Conservation (phyloP, 2,113 vertebrate species). For the Cygnus atratus region DNA sequence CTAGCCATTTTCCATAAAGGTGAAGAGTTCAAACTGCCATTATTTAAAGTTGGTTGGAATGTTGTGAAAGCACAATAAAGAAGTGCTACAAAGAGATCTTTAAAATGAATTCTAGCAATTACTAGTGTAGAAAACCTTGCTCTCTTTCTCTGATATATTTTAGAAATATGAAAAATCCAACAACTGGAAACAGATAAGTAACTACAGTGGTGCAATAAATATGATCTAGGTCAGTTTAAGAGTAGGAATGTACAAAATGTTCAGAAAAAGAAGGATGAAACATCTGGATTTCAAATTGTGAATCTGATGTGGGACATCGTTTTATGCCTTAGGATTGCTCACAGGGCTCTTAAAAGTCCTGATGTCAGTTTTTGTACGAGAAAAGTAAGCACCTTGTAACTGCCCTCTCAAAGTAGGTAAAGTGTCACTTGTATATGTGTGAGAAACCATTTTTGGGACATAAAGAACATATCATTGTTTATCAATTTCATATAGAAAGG, state of each 20-base stretch:
- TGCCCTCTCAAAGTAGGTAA: not conserved
- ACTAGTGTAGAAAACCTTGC: not conserved
- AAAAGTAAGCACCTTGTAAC: not conserved
- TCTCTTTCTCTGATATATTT: not conserved
- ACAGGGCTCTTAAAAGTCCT: not conserved
- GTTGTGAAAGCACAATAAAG: not conserved
- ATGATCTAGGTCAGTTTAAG: not conserved
- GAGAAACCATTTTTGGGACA: not conserved
- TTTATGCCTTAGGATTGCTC: not conserved
- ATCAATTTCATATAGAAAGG: not conserved
- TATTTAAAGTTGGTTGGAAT: not conserved
- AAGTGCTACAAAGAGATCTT: not conserved
- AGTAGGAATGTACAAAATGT: not conserved
- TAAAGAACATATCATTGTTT: not conserved
- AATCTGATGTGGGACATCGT: not conserved
- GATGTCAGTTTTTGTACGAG: not conserved
- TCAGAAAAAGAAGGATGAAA: not conserved
- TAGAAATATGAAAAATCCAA: not conserved
- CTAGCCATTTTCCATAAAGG: constrained; percentile 8
- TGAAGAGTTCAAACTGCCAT: not conserved
- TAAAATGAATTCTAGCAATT: not conserved
- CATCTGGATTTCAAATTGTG: not conserved
- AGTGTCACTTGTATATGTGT: not conserved
- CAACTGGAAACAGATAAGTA: not conserved
- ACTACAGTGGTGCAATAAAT: not conserved